Evolutionary conservation across 2,797 vertebrate species (phyloP), one percentile per base, ranked within the genome.

Genomic region (Champsocephalus esox): DNA sequence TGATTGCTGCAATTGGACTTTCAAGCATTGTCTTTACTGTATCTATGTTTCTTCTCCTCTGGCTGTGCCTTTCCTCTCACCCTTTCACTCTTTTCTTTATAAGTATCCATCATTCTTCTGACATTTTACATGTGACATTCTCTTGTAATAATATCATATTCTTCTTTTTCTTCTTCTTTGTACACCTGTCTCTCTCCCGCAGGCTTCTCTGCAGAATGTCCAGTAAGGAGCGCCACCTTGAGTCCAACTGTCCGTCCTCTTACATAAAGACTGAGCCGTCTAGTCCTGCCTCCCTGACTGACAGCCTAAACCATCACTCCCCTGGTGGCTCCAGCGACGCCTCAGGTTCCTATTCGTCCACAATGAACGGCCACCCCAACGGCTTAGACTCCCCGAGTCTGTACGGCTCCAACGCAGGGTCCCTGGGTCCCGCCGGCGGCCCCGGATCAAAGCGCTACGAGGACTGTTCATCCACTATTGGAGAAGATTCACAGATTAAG

Each of bases 171-270:
- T 14, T 68, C 34, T 73, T 57, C 51, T 75, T 0, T 71, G 56
- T 86, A 12, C 58, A 46, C 83, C 73, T 86, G 34, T 84, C 69
- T 83, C 63, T 13, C 58, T 64, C 64, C 66, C 32, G 32, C 93
- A 99, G 98, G 98, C 98, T 99, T 96, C 97, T 99, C 96, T 99
- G 98, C 98, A 99, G 98, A 98, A 99, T 99, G 98, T 99, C 98
- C 96, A 99, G 96, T 96, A 99, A 99, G 96, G 98, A 99, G 95
- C 98, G 97, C 93, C 98, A 99, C 97, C 97, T 99, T 96, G 98
- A 99, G 94, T 99, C 98, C 80, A 99, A 96, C 96, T 99, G 98
- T 95, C 97, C 91, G 64, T 92, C 97, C 92, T 99, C 98, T 74
- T 99, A 99, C 92, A 99, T 99, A 96, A 99, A 99, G 97, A 99